Base-by-base conservation (phyloP, 2,888 invertebrate genomes). In the Epiblema foenella region DNA sequence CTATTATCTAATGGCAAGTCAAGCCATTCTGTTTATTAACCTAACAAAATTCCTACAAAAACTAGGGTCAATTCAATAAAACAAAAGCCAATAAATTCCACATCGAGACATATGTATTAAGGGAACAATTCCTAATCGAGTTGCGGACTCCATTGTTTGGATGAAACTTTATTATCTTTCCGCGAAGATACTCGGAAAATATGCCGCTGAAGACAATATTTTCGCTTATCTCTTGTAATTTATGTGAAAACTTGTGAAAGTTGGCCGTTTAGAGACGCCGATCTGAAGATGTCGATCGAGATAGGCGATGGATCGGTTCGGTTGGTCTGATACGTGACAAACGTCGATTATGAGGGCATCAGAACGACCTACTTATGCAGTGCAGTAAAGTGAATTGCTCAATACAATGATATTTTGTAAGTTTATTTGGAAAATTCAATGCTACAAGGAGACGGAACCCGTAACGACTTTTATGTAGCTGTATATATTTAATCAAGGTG, bases 151-250 rank as follows among this genome's bases (percentile, higher is more conserved):
- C 78, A 88, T 87, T 90, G 89, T 90, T 89, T 86, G 86, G 73
- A 75, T 57, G 81, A 89, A 91, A 82, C 62, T 71, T 90, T 88
- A 86, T 86, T 88, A 88, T 88, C 87, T 82, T 72, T 73, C 73
- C 68, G 75, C 77, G 72, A 74, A 84, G 84, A 83, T 85, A 85
- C 85, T 83, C 74, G 78, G 85, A 88, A 92, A 93, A 90, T 91
- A 91, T 92, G 89, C 85, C 86, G 76, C 79, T 76, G 86, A 88
- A 89, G 91, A 92, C 93, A 93, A 92, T 93, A 93, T 92, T 93
- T 93, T 89, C 89, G 88, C 87, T 92, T 93, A 93, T 91, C 92
- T 86, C 64, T 72, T 73, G 83, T 91, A 93, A 93, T 93, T 93
- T 93, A 93, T 93, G 90, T 86, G 89, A 83, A 85, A 92, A 93